Evolutionary conservation across 2,797 vertebrate species (phyloP).

Genomic region (Anabas testudineus): DNA sequence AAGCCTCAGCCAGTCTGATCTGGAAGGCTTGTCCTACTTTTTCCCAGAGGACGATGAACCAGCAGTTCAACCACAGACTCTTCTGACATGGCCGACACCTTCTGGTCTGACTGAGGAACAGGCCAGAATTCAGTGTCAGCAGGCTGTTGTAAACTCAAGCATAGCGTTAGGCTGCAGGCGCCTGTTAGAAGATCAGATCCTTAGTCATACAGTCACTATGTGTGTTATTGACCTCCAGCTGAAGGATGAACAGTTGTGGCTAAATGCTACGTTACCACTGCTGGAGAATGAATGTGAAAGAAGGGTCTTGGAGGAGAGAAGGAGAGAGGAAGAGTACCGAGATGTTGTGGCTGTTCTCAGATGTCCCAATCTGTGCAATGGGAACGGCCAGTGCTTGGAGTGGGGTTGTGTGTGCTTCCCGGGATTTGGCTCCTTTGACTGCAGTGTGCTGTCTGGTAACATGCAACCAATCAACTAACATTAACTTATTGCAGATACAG

Average conservation of each 20-base stretch:
- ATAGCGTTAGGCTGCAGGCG: conserved; percentile 81
- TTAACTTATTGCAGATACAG: no score
- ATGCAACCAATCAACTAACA: no score
- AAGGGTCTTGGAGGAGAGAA: conserved; percentile 84
- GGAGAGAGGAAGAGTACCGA: conserved; percentile 64
- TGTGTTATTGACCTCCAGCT: conserved; percentile 89
- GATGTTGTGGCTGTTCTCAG: conserved; percentile 79
- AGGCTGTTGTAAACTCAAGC: conserved; percentile 85
- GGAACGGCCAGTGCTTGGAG: conserved; percentile 87
- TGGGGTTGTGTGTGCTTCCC: conserved; percentile 89
- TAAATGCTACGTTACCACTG: conserved; percentile 84
- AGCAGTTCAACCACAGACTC: conserved; percentile 53
- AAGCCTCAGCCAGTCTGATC: conserved; percentile 82
- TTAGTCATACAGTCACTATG: conserved; percentile 77
- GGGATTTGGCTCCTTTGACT: conserved; percentile 89
- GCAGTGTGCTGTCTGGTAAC: conserved; percentile 86
- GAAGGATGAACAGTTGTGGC: conserved; percentile 89
- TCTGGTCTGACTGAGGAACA: conserved; percentile 83
- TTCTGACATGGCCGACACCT: conserved; percentile 86
- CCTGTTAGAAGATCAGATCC: conserved; percentile 76
- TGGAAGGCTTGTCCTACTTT: conserved; percentile 86
- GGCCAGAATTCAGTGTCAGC: conserved; percentile 79
- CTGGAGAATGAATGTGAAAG: conserved; percentile 93
- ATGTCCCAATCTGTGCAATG: conserved; percentile 87
- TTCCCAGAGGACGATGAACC: conserved; percentile 90